Percentiles rank a stretch among this genome's conserved stretches.
These are phyloP conservation scores for Centropus bengalensis DNA, from an alignment of 2,113 vertebrate genomes.

Conservation along the genomic window DNA sequence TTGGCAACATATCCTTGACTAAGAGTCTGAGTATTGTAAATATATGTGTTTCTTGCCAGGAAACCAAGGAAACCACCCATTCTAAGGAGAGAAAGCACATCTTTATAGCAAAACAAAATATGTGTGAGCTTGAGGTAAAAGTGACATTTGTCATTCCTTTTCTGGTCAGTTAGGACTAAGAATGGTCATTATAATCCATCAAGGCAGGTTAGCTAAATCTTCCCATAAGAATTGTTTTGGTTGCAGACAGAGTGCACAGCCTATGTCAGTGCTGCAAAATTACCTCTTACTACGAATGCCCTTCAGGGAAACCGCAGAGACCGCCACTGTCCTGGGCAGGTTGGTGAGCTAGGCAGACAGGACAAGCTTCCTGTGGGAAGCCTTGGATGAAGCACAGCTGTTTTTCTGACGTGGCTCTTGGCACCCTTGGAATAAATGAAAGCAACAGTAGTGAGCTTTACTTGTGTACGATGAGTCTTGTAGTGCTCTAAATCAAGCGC, in stretches of 20 bases:
- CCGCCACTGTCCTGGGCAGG: accelerated
- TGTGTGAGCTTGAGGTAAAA: not conserved
- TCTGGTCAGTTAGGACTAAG: not conserved
- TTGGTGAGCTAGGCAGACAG: not conserved
- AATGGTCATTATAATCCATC: not conserved
- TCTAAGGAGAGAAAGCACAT: not conserved
- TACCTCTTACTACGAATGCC: not conserved
- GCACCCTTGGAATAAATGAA: not conserved
- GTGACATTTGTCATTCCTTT: not conserved
- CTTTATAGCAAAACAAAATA: not conserved
- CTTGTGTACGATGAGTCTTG: not conserved
- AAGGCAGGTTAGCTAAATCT: not conserved
- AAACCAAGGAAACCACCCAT: slow-evolving; percentile 23
- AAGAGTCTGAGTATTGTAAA: slow-evolving; percentile 24
- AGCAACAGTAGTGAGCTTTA: not conserved
- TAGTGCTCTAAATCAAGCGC: not conserved
- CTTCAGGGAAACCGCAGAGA: not conserved
- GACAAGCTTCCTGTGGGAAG: not conserved
- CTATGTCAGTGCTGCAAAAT: not conserved
- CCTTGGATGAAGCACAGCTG: not conserved
- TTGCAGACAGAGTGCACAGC: not conserved
- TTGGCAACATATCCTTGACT: slow-evolving; percentile 38
- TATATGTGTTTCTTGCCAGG: slow-evolving; percentile 1
- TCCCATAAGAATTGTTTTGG: not conserved
- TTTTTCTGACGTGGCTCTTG: not conserved